These are phyloP conservation scores for Toxostoma redivivum DNA, from an alignment of 2,113 vertebrate genomes.

Conservation along the genomic window DNA sequence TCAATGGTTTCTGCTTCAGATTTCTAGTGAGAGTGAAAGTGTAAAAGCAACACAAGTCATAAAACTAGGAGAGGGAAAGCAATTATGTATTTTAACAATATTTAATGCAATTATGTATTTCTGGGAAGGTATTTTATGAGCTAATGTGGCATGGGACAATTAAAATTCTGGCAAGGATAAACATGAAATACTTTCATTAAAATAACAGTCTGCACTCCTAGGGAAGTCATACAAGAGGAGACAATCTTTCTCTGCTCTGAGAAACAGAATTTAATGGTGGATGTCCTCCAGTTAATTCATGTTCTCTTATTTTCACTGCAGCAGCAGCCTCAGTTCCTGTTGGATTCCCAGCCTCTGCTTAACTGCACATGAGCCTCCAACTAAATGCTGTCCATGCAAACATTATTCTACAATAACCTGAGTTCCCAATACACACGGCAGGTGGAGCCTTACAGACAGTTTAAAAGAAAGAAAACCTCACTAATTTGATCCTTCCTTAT, in stretches of 20 bases:
- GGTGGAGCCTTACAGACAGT: neutral
- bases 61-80: neutral
- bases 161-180: neutral
- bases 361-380: neutral
- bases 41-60: neutral
- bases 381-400: neutral
- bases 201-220: neutral
- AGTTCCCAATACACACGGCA: neutral
- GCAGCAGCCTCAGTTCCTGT: neutral
- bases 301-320: neutral
- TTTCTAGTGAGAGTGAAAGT: conserved; percentile 71
- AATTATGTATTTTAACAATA: neutral
- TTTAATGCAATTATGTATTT: neutral
- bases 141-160: neutral
- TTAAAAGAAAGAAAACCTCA: neutral
- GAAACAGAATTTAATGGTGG: neutral
- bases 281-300: neutral
- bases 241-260: neutral
- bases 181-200: neutral
- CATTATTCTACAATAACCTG: neutral
- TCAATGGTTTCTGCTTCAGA: conserved; percentile 72
- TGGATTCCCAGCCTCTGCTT: neutral
- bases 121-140: neutral
- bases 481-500: neutral
- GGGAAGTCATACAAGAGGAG: neutral